These are phyloP conservation scores for Rhinopomastus cyanomelas DNA, from an alignment of 2,113 vertebrate species.

Conservation along the genomic window DNA sequence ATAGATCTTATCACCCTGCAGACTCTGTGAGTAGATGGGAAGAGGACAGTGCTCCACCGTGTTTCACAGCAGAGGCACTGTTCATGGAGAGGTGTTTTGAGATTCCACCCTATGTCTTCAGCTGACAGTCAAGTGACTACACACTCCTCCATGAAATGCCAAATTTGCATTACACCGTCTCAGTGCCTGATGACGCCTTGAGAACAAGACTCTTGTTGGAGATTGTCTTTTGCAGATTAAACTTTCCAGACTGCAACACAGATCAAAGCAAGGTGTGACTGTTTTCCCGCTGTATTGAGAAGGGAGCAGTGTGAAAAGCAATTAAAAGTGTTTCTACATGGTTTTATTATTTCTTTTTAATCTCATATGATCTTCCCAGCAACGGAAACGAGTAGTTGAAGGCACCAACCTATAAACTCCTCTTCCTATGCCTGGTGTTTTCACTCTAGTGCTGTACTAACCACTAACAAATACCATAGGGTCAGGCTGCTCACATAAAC, in stretches of 20 bases:
- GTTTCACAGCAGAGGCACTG: not conserved
- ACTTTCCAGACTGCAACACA: slow-evolving; percentile 20
- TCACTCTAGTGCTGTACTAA: not conserved
- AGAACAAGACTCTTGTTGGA: slow-evolving; percentile 21
- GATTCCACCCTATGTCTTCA: not conserved
- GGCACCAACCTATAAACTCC: not conserved
- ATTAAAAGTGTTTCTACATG: slow-evolving; percentile 33
- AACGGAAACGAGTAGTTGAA: not conserved
- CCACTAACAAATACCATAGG: not conserved
- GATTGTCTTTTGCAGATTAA: slow-evolving; percentile 65
- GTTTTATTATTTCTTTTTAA: not conserved
- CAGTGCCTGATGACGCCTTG: slow-evolving; percentile 7
- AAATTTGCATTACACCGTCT: not conserved
- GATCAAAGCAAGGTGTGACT: slow-evolving; percentile 61
- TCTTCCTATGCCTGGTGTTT: not conserved
- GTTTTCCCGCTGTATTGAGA: slow-evolving; percentile 2
- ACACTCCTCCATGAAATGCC: not conserved
- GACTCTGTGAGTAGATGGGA: not conserved
- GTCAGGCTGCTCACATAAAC: not conserved
- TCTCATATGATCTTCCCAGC: slow-evolving; percentile 34
- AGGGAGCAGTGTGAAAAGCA: slow-evolving; percentile 37
- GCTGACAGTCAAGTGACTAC: not conserved
- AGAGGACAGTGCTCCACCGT: not conserved
- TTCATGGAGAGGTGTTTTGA: not conserved
- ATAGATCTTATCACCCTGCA: not conserved